Percentiles rank a stretch among this genome's conserved stretches.
Evolutionary conservation across 2,888 invertebrate genomes (phyloP).

Genomic region (Oscheius sp.): DNA sequence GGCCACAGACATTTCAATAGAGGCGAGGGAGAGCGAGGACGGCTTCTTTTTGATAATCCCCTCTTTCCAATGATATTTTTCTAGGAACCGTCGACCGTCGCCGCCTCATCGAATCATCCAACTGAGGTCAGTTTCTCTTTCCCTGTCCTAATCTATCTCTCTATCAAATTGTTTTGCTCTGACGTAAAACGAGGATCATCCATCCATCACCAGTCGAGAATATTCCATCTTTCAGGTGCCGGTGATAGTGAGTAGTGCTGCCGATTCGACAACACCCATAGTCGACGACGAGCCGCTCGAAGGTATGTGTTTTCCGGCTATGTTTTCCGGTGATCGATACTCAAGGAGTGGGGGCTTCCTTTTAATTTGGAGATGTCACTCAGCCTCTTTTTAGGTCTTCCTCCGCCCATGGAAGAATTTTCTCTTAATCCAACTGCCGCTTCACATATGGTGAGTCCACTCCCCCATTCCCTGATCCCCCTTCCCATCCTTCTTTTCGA

Average conservation of each 20-base stretch:
- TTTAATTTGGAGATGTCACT: background rate
- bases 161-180: too few species aligned
- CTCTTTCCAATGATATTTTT: too few species aligned
- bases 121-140: background rate
- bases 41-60: too few species aligned
- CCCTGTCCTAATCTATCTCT: too few species aligned
- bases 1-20: too few species aligned
- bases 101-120: background rate
- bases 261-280: background rate
- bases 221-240: conserved; percentile 17
- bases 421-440: conserved; percentile 24
- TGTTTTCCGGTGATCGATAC: background rate
- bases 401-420: conserved; percentile 35
- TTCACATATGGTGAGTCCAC: conserved; percentile 31
- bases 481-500: background rate
- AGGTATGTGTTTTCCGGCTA: conserved; percentile 7
- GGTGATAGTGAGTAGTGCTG: conserved; percentile 29
- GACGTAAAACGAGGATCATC: too few species aligned
- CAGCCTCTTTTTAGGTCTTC: conserved; percentile 19
- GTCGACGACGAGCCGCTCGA: conserved; percentile 31
- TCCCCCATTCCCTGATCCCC: conserved; percentile 12
- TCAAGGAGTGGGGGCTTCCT: background rate
- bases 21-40: too few species aligned
- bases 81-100: background rate
- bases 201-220: too few species aligned